These are phyloP conservation scores for Bettongia penicillata DNA, from an alignment of 2,113 vertebrate species.

Conservation along the genomic window DNA sequence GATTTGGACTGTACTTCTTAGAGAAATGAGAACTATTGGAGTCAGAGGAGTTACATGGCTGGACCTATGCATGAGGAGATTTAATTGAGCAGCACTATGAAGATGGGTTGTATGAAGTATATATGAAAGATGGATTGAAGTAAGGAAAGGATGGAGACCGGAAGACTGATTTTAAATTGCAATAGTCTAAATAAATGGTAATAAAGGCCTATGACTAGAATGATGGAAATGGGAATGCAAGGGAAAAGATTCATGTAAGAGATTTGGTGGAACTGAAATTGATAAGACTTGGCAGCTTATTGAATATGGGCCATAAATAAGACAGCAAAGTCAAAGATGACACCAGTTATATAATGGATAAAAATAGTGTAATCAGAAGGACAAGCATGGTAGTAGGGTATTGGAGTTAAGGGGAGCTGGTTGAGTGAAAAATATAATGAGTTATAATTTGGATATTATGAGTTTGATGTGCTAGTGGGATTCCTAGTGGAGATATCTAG, in stretches of 20 bases:
- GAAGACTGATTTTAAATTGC: not conserved
- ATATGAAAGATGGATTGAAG: not conserved
- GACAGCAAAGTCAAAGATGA: not conserved
- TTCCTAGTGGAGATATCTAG: not conserved
- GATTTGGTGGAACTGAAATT: not conserved
- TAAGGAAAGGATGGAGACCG: not conserved
- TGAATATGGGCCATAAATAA: not conserved
- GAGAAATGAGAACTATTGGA: not conserved
- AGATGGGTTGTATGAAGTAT: not conserved
- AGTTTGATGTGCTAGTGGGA: not conserved
- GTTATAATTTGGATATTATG: not conserved
- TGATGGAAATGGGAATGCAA: not conserved
- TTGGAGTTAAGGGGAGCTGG: not conserved
- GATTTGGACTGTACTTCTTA: not conserved
- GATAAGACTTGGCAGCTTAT: not conserved
- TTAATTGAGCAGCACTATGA: not conserved
- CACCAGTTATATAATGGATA: not conserved
- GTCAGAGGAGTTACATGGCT: not conserved
- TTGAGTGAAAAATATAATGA: not conserved
- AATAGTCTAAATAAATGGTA: not conserved
- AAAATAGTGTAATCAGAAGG: not conserved
- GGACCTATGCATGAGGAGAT: not conserved
- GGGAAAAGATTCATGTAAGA: not conserved
- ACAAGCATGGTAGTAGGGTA: not conserved
- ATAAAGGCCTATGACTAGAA: not conserved